A percentile compares a stretch with the other conserved stretches of the same genome.
Conservation (phyloP, 2,888 invertebrate genomes). For the Ochropleura plecta region DNA sequence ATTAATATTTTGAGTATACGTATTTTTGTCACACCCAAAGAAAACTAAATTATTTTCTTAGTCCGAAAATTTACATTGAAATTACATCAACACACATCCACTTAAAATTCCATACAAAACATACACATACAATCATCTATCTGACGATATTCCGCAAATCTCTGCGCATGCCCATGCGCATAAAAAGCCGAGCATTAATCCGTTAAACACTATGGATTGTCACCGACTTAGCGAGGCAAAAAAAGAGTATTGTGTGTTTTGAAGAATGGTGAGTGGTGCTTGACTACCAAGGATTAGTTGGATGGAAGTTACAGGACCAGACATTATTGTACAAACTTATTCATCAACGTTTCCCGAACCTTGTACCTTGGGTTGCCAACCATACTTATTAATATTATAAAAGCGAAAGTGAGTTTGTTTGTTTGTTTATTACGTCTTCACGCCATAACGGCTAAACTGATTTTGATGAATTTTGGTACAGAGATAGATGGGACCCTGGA, state of each 20-base stretch:
- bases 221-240: slow-evolving; percentile 6
- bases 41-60: no score
- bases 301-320: slow-evolving; percentile 5
- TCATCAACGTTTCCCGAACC: no score
- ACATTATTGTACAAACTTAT: no score
- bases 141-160: slow-evolving; percentile 36
- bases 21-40: no score
- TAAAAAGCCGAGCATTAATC: slow-evolving; percentile 28
- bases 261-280: slow-evolving; percentile 13
- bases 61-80: not conserved
- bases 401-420: no score
- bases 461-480: no score
- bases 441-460: no score
- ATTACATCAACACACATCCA: not conserved
- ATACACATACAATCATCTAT: not conserved
- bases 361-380: no score
- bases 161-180: slow-evolving; percentile 17
- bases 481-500: no score
- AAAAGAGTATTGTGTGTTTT: slow-evolving; percentile 32
- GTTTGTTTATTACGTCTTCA: no score
- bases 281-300: not conserved
- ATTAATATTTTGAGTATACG: no score
- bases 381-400: no score
- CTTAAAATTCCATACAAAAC: slow-evolving; percentile 9
- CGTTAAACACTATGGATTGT: slow-evolving; percentile 41